Conservation (phyloP, 2,888 invertebrate species). For the Meliscaeva auricollis region DNA sequence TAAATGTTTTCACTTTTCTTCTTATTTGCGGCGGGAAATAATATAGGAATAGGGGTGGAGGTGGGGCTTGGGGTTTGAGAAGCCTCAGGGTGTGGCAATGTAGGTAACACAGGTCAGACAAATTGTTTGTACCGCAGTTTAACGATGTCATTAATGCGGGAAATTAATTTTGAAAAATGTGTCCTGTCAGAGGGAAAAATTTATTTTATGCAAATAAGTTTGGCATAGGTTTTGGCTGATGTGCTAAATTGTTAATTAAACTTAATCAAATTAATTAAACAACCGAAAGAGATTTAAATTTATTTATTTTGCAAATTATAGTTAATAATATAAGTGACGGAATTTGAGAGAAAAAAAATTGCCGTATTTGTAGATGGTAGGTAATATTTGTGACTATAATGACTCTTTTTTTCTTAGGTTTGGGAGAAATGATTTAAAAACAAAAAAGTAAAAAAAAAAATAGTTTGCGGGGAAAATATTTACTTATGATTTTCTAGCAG, state of each 20-base stretch:
- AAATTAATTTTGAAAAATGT: conserved; percentile 73
- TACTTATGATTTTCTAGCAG: no score
- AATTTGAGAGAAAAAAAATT: no score
- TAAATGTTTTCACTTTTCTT: neutral
- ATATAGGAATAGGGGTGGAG: neutral
- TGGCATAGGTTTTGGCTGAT: conserved; percentile 66
- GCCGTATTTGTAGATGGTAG: no score
- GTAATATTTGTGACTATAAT: no score
- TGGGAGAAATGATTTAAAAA: no score
- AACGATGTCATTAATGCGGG: conserved; percentile 71
- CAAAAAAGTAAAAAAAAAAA: no score
- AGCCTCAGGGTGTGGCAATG: neutral
- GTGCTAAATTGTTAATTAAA: conserved; percentile 72
- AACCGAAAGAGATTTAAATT: conserved; percentile 9
- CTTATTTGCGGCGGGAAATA: neutral
- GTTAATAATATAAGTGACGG: no score
- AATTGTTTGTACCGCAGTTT: conserved; percentile 55
- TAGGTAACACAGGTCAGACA: conserved; percentile 15
- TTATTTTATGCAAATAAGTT: conserved; percentile 56
- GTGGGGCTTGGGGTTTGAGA: neutral
- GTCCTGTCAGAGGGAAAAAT: conserved; percentile 56
- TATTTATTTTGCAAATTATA: no score
- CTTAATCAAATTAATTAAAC: conserved; percentile 63
- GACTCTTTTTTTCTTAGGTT: no score
- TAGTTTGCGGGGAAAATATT: no score